Evolutionary conservation across 2,113 vertebrate genomes (phyloP).

Genomic region (Alaudala cheleensis): DNA sequence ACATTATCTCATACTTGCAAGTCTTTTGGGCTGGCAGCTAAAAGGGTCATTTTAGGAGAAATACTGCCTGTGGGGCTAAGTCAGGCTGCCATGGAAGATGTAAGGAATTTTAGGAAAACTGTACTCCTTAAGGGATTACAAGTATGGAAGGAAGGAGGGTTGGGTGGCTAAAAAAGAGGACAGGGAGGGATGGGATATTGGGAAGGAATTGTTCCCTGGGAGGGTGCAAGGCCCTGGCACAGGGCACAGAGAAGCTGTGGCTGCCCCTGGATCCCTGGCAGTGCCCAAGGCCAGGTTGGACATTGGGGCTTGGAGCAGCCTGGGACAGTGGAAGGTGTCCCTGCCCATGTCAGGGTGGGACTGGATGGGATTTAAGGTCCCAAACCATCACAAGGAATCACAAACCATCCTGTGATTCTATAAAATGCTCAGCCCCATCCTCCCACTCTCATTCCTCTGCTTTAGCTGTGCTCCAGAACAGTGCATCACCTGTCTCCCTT

Average conservation of each 20-base stretch:
- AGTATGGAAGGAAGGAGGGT: fast-evolving
- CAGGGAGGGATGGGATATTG: not conserved
- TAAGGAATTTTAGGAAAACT: not conserved
- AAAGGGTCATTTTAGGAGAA: not conserved
- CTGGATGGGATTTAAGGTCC: not conserved
- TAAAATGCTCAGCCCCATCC: not conserved
- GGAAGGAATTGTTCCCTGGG: fast-evolving
- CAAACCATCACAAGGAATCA: too few relatives aligned
- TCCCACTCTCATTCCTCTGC: not conserved
- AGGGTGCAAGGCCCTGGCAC: not conserved
- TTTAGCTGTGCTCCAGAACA: not conserved
- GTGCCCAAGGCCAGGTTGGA: not conserved
- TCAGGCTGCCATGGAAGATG: not conserved
- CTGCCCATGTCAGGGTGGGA: not conserved
- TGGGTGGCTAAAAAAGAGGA: not conserved
- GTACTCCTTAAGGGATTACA: not conserved
- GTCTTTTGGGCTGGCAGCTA: not conserved
- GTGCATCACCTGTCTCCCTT: not conserved
- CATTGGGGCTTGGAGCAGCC: fast-evolving
- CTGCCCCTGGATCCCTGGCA: not conserved
- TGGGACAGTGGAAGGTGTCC: not conserved
- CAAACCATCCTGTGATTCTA: not conserved
- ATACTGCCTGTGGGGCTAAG: not conserved
- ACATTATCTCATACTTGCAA: not conserved
- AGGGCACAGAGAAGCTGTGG: not conserved